These are phyloP conservation scores for Luehdorfia chinensis DNA, from an alignment of 1,140 invertebrate species.

Conservation along the genomic window DNA sequence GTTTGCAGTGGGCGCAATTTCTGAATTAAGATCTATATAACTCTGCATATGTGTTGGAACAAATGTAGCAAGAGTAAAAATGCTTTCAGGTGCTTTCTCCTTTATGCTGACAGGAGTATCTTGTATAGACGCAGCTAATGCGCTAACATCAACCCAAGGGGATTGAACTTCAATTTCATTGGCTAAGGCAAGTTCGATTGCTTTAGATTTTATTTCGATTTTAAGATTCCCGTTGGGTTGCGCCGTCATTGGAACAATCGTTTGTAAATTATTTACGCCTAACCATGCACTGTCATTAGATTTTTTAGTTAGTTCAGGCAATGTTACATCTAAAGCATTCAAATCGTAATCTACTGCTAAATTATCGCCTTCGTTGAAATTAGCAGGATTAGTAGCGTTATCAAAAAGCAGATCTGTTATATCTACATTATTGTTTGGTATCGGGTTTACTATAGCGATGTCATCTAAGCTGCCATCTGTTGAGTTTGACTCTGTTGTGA, in stretches of 20 bases:
- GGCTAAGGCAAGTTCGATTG: constrained; percentile 83
- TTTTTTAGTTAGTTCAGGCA: constrained; percentile 39
- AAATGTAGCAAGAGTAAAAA: constrained; percentile 77
- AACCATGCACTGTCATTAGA: constrained; percentile 39
- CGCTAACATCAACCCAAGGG: constrained; percentile 84
- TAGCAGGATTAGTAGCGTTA: constrained; percentile 41
- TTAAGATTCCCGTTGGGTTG: constrained; percentile 21
- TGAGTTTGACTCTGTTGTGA: constrained; percentile 68
- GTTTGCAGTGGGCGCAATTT: constrained; percentile 51
- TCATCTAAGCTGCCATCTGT: constrained; percentile 61
- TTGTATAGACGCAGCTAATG: constrained; percentile 78
- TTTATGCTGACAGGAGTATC: constrained; percentile 74
- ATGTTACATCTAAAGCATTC: constrained; percentile 39
- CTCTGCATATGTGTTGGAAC: constrained; percentile 85
- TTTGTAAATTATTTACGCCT: constrained; percentile 38
- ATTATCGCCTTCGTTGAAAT: constrained; percentile 37
- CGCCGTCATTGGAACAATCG: constrained; percentile 17
- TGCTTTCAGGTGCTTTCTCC: constrained; percentile 76
- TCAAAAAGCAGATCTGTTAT: constrained; percentile 66
- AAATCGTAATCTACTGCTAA: constrained; percentile 52
- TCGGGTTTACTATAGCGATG: constrained; percentile 43
- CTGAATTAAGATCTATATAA: constrained; percentile 77
- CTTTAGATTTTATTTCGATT: constrained; percentile 72
- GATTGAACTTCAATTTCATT: constrained; percentile 85
- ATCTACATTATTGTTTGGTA: constrained; percentile 50